phyloP scores from a whole-genome alignment of 2,113 vertebrate species.

The Poecile atricapillus region DNA sequence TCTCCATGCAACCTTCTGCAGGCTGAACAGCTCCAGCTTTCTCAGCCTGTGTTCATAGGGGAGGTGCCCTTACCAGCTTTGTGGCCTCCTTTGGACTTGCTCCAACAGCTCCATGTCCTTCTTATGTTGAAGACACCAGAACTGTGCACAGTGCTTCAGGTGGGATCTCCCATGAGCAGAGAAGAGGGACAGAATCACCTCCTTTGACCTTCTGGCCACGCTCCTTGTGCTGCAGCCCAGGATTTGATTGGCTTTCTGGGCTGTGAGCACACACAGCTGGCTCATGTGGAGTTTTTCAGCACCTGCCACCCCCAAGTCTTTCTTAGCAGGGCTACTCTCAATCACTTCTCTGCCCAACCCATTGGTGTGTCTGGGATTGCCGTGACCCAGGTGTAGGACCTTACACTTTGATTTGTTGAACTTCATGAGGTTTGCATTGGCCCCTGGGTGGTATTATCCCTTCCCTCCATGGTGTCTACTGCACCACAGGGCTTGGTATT shows the following conservation, averaged over 20 bases:
- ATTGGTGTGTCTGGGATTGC: neutral
- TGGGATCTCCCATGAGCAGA: neutral
- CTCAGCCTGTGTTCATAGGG: neutral
- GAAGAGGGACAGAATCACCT: neutral
- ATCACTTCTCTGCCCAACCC: neutral
- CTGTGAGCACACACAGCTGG: neutral
- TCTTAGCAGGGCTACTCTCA: neutral
- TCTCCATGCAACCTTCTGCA: neutral
- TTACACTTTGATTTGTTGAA: neutral
- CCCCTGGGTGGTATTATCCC: neutral
- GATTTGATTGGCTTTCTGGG: fast-evolving
- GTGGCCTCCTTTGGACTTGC: neutral
- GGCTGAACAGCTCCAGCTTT: neutral
- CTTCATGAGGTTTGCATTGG: neutral
- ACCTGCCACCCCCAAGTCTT: neutral
- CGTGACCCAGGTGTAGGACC: too few relatives aligned
- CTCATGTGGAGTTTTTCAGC: neutral
- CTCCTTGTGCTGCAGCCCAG: neutral
- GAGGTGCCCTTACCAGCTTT: neutral
- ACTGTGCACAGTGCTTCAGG: neutral
- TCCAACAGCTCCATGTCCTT: neutral
- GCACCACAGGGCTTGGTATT: too few relatives aligned
- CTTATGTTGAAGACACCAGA: neutral
- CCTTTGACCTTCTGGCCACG: neutral
- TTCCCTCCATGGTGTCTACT: neutral